Evolutionary conservation across 2,888 invertebrate genomes (phyloP).

Genomic region (Panopea generosa): DNA sequence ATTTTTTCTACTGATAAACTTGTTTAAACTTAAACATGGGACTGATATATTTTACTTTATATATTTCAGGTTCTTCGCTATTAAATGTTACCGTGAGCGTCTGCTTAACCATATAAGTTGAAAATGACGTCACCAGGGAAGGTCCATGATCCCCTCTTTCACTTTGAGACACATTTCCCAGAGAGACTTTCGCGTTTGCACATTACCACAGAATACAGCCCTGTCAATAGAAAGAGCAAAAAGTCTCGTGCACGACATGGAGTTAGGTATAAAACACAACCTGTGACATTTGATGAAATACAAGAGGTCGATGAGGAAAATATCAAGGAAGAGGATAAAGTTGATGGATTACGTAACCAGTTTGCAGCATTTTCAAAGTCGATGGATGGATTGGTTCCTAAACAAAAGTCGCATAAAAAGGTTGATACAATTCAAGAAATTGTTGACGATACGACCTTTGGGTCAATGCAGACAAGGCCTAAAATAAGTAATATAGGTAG

Average conservation of each 20-base stretch:
- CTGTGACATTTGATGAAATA: slow-evolving; percentile 92
- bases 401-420: slow-evolving; percentile 29
- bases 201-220: slow-evolving; percentile 79
- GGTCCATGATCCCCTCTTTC: slow-evolving; percentile 81
- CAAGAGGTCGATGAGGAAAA: slow-evolving; percentile 89
- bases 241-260: slow-evolving; percentile 86
- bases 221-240: slow-evolving; percentile 86
- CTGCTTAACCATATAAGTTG: background rate
- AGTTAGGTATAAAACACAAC: slow-evolving; percentile 89
- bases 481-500: slow-evolving; percentile 30
- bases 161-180: slow-evolving; percentile 90
- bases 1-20: too few relatives aligned
- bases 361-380: slow-evolving; percentile 83
- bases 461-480: slow-evolving; percentile 24
- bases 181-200: slow-evolving; percentile 89
- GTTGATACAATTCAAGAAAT: slow-evolving; percentile 50
- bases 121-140: slow-evolving; percentile 50
- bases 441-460: slow-evolving; percentile 20
- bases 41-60: too few relatives aligned
- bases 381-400: slow-evolving; percentile 82
- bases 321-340: slow-evolving; percentile 64
- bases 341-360: slow-evolving; percentile 67
- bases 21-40: too few relatives aligned
- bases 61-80: too few relatives aligned
- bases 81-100: too few relatives aligned